These are phyloP conservation scores for Eledona agricola DNA, from an alignment of 2,888 invertebrate genomes.

Conservation along the genomic window DNA sequence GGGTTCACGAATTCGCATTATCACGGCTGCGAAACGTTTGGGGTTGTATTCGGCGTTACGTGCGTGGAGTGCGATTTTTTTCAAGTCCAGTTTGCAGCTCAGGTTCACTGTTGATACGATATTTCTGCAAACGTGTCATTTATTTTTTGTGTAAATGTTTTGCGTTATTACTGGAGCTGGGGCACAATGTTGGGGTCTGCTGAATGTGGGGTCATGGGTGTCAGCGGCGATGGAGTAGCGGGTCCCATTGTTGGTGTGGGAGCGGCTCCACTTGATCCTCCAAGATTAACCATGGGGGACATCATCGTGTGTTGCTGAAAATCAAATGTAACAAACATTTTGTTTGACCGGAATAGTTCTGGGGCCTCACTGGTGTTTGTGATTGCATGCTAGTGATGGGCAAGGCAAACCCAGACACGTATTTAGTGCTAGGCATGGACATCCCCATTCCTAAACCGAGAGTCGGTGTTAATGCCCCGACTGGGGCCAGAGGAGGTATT, in stretches of 20 bases:
- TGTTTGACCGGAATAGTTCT: background rate
- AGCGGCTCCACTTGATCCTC: slow-evolving; percentile 69
- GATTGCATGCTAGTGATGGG: slow-evolving; percentile 86
- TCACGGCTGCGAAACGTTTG: slow-evolving; percentile 98
- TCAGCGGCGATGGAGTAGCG: slow-evolving; percentile 81
- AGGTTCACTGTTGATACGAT: slow-evolving; percentile 98
- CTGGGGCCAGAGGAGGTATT: slow-evolving; percentile 67
- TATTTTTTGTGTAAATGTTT: slow-evolving; percentile 7
- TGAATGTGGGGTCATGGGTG: slow-evolving; percentile 91
- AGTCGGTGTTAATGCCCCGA: slow-evolving; percentile 67
- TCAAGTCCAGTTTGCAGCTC: slow-evolving; percentile 93
- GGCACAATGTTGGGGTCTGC: slow-evolving; percentile 94
- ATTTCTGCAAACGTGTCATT: slow-evolving; percentile 72
- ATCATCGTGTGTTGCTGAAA: slow-evolving; percentile 82
- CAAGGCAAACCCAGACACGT: slow-evolving; percentile 78
- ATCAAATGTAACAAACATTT: slow-evolving; percentile 8
- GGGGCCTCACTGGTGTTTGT: slow-evolving; percentile 79
- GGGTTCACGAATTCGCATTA: slow-evolving; percentile 93
- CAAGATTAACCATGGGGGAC: slow-evolving; percentile 74
- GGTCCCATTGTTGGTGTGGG: slow-evolving; percentile 75
- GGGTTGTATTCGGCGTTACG: slow-evolving; percentile 99
- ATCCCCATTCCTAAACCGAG: slow-evolving; percentile 71
- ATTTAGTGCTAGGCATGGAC: slow-evolving; percentile 76
- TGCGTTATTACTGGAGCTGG: slow-evolving; percentile 78
- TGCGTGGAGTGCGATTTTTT: slow-evolving; percentile 96